Evolutionary conservation across 2,113 vertebrate genomes (phyloP).

Genomic region (Caloenas nicobarica): DNA sequence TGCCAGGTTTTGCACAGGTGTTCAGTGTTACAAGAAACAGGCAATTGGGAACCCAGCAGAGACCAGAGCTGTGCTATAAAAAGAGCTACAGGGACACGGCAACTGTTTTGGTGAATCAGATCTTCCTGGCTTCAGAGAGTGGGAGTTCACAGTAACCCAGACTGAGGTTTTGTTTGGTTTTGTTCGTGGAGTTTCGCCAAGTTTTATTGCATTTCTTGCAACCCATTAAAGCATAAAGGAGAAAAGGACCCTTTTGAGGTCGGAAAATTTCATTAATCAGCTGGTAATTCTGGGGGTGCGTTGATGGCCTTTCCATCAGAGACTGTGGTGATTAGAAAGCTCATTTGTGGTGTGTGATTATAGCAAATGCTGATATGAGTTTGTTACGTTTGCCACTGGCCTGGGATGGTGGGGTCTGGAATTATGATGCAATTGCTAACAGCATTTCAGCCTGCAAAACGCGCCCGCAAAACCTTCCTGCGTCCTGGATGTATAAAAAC

Average conservation of each 20-base stretch:
- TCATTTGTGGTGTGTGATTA: background rate
- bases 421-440: fast-evolving
- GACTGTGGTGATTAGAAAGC: background rate
- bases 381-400: background rate
- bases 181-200: background rate
- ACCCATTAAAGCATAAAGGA: background rate
- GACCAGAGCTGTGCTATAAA: background rate
- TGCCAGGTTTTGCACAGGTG: background rate
- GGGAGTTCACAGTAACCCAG: background rate
- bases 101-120: background rate
- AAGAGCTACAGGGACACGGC: background rate
- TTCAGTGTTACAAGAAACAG: background rate
- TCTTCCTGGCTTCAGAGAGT: background rate
- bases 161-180: background rate
- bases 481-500: background rate
- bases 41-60: background rate
- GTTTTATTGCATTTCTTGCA: background rate
- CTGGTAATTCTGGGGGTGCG: background rate
- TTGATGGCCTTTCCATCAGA: background rate
- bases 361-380: background rate
- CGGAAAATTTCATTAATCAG: background rate
- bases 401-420: background rate
- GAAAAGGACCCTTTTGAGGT: background rate
- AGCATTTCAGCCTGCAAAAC: background rate
- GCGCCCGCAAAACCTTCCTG: background rate